These are phyloP conservation scores for Apodemus speciosus DNA, from an alignment of 2,113 vertebrate species.

Conservation along the genomic window DNA sequence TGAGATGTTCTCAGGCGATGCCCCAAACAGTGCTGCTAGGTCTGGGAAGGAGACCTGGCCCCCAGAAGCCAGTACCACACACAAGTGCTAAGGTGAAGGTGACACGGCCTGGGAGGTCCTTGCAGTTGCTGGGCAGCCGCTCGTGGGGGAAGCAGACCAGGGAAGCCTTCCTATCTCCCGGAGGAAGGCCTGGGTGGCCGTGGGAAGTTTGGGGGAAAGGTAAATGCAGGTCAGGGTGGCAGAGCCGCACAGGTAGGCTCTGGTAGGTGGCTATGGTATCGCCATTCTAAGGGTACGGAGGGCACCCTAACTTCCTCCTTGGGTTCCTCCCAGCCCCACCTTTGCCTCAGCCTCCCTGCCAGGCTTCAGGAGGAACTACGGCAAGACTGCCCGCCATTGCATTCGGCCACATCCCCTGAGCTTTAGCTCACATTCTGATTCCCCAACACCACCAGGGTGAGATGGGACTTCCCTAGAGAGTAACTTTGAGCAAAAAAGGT, in stretches of 20 bases:
- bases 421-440: slow-evolving; percentile 60
- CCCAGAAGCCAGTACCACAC: not conserved
- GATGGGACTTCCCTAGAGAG: not conserved
- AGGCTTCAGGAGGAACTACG: not conserved
- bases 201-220: not conserved
- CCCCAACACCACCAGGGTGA: not conserved
- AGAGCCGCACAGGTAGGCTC: not conserved
- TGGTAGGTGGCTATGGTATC: not conserved
- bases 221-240: not conserved
- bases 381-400: not conserved
- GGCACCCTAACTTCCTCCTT: not conserved
- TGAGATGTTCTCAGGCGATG: not conserved
- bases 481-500: not conserved
- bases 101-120: too few species aligned
- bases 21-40: not conserved
- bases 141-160: not conserved
- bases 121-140: not conserved
- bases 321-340: not conserved
- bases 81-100: not conserved
- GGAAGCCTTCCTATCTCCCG: not conserved
- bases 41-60: not conserved
- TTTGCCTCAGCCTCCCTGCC: not conserved
- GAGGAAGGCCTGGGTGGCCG: not conserved
- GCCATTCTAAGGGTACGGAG: not conserved
- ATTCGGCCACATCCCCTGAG: not conserved